phyloP scores from a whole-genome alignment of 2,888 invertebrate genomes.

The Sminthurinus aureus region DNA sequence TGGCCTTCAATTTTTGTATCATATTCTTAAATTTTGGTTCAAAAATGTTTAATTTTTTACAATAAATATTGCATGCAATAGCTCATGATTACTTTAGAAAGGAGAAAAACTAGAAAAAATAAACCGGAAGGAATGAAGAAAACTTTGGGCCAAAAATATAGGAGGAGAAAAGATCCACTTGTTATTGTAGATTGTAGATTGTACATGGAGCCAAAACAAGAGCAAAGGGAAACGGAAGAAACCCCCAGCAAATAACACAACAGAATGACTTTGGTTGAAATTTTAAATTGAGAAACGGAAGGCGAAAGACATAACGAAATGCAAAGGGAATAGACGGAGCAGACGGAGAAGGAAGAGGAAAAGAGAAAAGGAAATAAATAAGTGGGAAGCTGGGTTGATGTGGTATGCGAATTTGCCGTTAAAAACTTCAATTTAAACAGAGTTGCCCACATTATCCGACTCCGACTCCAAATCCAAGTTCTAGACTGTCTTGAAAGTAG shows the following conservation, averaged over 20 bases:
- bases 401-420: constrained; percentile 16
- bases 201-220: not conserved
- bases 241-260: not conserved
- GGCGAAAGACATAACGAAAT: not conserved
- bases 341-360: not conserved
- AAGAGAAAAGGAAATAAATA: constrained; percentile 4
- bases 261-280: not conserved
- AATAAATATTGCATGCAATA: too few species aligned
- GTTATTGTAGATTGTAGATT: too few species aligned
- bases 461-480: too few species aligned
- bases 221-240: not conserved
- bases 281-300: not conserved
- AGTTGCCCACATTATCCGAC: constrained; percentile 44
- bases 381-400: not conserved
- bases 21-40: too few species aligned
- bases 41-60: too few species aligned
- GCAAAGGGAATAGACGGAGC: not conserved
- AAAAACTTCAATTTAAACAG: constrained; percentile 45
- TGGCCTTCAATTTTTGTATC: too few species aligned
- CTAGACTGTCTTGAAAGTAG: too few species aligned
- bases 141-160: too few species aligned
- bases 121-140: too few species aligned
- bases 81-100: too few species aligned
- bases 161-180: too few species aligned
- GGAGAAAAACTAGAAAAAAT: too few species aligned